Evolutionary conservation across 2,113 vertebrate species (phyloP).

Genomic region (Hippocampus guttulatus): DNA sequence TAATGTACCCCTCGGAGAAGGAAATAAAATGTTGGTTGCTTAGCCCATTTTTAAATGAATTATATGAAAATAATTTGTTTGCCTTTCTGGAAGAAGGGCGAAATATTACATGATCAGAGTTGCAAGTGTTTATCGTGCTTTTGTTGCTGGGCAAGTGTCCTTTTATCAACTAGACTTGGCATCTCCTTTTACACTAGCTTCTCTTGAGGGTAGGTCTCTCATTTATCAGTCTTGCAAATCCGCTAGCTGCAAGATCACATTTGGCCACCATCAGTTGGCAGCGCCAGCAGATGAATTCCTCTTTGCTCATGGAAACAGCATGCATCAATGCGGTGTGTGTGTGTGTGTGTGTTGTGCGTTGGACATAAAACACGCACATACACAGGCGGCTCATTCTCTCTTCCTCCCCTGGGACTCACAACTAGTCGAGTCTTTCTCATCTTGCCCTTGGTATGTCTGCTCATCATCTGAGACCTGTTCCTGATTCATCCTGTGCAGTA

Average conservation of each 20-base stretch:
- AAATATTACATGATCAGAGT: neutral
- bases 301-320: conserved; percentile 10
- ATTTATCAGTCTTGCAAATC: neutral
- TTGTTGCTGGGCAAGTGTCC: neutral
- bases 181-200: neutral
- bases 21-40: too few species aligned
- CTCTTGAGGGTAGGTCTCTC: neutral
- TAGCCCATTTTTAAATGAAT: too few species aligned
- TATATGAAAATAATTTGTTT: neutral
- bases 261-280: neutral
- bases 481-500: conserved; percentile 42
- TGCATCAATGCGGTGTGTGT: conserved; percentile 8
- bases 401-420: conserved; percentile 53
- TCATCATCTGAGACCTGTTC: conserved; percentile 34
- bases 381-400: conserved; percentile 10
- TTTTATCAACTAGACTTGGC: neutral
- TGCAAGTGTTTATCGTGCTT: neutral
- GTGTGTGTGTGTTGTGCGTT: conserved; percentile 21
- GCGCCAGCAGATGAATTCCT: neutral
- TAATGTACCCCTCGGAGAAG: too few species aligned
- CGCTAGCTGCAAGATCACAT: conserved; percentile 3
- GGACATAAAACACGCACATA: conserved; percentile 12
- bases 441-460: conserved; percentile 27
- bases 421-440: conserved; percentile 39
- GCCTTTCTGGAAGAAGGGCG: too few species aligned